Evolutionary conservation across 30 jellyfish, hydroid and myxozoan genomes (phyloP).

Genomic region (Pseudorhiza aurosa): DNA sequence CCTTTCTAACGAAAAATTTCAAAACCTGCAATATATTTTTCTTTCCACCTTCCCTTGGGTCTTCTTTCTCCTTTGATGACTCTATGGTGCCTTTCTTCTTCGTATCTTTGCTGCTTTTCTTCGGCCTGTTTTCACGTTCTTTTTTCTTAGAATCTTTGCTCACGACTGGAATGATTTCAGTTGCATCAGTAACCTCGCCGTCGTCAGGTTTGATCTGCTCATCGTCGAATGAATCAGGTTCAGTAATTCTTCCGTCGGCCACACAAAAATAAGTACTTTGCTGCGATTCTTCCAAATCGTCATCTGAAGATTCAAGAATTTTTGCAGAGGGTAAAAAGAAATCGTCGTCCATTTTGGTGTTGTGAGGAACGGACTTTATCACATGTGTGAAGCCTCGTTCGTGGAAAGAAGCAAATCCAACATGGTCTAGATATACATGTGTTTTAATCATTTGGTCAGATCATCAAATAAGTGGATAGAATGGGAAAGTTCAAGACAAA

Average conservation of each 20-base stretch:
- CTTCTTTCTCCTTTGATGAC: not conserved
- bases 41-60: not conserved
- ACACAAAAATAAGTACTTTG: not conserved
- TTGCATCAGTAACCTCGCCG: too few relatives aligned
- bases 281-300: not conserved
- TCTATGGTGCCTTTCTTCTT: not conserved
- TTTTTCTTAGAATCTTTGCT: not conserved
- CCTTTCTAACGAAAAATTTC: conserved; percentile 26
- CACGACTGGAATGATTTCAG: too few relatives aligned
- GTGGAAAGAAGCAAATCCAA: not conserved
- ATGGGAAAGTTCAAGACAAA: too few relatives aligned
- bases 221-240: too few relatives aligned
- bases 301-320: not conserved
- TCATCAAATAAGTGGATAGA: too few relatives aligned
- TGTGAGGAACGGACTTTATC: too few relatives aligned
- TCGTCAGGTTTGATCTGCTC: too few relatives aligned
- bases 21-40: not conserved
- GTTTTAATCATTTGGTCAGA: too few relatives aligned
- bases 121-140: not conserved
- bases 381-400: not conserved
- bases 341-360: conserved; percentile 35
- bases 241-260: too few relatives aligned
- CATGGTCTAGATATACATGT: not conserved
- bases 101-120: not conserved
- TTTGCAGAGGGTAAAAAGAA: conserved; percentile 21